phyloP scores from a whole-genome alignment of 2,113 vertebrate species.

The Dendrocopos noguchii region DNA sequence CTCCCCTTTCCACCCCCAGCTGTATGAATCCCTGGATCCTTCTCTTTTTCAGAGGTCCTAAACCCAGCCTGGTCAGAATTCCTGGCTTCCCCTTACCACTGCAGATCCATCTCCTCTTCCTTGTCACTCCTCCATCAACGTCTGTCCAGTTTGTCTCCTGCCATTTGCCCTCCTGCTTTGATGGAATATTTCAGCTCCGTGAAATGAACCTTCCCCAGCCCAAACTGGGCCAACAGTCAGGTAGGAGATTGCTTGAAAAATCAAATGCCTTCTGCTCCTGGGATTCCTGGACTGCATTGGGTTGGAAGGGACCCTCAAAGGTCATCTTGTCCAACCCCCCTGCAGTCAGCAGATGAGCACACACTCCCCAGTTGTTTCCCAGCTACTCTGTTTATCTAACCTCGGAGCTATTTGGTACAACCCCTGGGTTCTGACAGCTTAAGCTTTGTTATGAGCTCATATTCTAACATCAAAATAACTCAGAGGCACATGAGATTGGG shows the following conservation, averaged over 20 bases:
- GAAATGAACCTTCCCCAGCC: background rate
- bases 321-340: too few relatives aligned
- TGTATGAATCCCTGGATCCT: background rate
- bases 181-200: background rate
- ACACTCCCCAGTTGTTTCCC: background rate
- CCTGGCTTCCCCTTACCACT: background rate
- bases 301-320: too few relatives aligned
- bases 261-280: background rate
- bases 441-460: constrained; percentile 2
- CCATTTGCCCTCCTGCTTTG: background rate
- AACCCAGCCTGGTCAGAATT: background rate
- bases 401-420: constrained; percentile 29
- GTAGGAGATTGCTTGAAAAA: background rate
- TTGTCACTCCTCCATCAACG: background rate
- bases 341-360: too few relatives aligned
- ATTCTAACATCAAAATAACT: constrained; percentile 23
- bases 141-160: background rate
- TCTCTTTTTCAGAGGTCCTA: background rate
- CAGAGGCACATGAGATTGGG: background rate
- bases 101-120: background rate
- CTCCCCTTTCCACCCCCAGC: background rate
- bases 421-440: constrained; percentile 23
- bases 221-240: background rate
- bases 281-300: background rate
- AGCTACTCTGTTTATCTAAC: constrained; percentile 45